These are phyloP conservation scores for Poicephalus meyeri DNA, from an alignment of 2,113 vertebrate species.

Conservation along the genomic window DNA sequence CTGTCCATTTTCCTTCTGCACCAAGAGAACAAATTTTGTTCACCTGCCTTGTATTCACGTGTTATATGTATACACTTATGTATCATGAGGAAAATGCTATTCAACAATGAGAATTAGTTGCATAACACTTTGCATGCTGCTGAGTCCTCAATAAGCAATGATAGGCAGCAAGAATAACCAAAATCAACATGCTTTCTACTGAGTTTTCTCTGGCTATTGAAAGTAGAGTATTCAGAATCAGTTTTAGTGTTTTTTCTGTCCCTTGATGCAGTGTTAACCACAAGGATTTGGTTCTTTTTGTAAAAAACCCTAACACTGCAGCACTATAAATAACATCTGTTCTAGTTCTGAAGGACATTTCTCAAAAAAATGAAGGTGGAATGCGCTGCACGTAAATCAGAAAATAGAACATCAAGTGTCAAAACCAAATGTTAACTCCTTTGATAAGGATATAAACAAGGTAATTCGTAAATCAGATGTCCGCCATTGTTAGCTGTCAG, in stretches of 20 bases:
- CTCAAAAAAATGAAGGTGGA: slow-evolving; percentile 26
- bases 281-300: not conserved
- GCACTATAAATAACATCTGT: not conserved
- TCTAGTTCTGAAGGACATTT: slow-evolving; percentile 34
- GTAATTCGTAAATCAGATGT: not conserved
- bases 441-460: slow-evolving; percentile 26
- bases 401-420: not conserved
- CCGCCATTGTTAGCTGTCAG: not conserved
- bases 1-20: not conserved
- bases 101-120: not conserved
- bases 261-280: not conserved
- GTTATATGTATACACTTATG: not conserved
- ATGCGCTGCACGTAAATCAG: not conserved
- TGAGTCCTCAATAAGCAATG: not conserved
- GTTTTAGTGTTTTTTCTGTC: not conserved
- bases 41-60: not conserved
- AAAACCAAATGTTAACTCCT: slow-evolving; percentile 16
- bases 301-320: not conserved
- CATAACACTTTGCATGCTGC: not conserved
- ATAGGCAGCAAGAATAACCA: not conserved
- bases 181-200: not conserved
- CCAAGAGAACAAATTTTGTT: not conserved
- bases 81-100: not conserved
- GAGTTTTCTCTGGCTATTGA: not conserved
- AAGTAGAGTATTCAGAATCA: not conserved